A percentile compares a stretch with the other conserved stretches of the same genome.
Conservation (phyloP, 1,140 invertebrate species). For the Vanessa tameamea region DNA sequence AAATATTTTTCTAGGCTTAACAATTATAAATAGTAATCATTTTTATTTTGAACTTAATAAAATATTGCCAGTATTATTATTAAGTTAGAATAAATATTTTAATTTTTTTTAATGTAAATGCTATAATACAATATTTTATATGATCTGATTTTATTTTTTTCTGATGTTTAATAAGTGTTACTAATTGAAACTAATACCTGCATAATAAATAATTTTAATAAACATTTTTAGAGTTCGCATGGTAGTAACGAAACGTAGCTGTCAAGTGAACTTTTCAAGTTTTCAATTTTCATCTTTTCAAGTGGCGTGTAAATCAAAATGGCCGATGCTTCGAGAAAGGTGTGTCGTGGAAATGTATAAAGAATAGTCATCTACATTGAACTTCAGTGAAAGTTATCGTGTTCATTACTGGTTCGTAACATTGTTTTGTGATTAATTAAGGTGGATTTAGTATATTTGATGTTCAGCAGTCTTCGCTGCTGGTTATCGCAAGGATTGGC, state of each 20-base stretch:
- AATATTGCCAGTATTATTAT: no score
- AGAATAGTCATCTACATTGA: slow-evolving; percentile 64
- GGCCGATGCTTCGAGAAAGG: slow-evolving; percentile 73
- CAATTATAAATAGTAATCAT: no score
- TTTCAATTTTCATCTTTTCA: no score
- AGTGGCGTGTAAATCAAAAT: slow-evolving; percentile 64
- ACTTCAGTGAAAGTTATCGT: slow-evolving; percentile 77
- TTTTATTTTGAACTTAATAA: no score
- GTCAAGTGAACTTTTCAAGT: slow-evolving; percentile 25
- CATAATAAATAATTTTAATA: not conserved
- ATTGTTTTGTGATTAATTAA: slow-evolving; percentile 78
- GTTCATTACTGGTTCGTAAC: slow-evolving; percentile 78
- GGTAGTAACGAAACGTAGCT: slow-evolving; percentile 17
- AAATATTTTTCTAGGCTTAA: no score
- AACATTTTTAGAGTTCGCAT: not conserved
- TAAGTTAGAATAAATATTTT: no score
- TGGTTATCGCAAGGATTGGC: slow-evolving; percentile 43
- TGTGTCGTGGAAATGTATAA: slow-evolving; percentile 69
- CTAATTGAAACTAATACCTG: no score
- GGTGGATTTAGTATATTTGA: slow-evolving; percentile 76
- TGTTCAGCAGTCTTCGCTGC: slow-evolving; percentile 57
- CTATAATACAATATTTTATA: no score
- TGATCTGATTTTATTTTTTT: no score
- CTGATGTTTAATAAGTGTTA: no score
- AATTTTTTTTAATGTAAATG: no score